phyloP scores from a whole-genome alignment of 2,888 invertebrate genomes.

The Vandiemenella viatica region DNA sequence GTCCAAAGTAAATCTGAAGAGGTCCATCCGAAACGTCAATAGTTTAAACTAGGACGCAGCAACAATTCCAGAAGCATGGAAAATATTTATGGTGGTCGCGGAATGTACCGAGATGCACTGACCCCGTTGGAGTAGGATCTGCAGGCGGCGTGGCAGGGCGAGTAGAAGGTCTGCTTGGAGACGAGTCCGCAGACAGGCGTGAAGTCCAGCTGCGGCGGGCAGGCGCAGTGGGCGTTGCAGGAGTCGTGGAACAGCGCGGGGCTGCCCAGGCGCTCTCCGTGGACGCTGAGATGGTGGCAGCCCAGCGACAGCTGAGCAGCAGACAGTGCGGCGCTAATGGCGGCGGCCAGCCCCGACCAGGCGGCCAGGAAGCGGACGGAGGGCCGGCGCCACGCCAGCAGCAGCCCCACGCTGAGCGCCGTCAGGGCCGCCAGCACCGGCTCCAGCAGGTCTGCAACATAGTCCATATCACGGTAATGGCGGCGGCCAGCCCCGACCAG shows the following conservation, averaged over 20 bases:
- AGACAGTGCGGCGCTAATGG: constrained; percentile 25
- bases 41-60: no score
- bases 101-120: background rate
- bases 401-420: constrained; percentile 38
- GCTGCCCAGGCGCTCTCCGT: constrained; percentile 31
- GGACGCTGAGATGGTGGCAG: constrained; percentile 32
- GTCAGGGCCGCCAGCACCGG: constrained; percentile 39
- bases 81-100: no score
- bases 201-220: constrained; percentile 34
- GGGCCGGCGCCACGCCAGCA: constrained; percentile 34
- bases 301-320: constrained; percentile 32
- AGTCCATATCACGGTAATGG: background rate
- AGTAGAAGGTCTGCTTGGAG: constrained; percentile 42
- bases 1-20: no score
- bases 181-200: constrained; percentile 46
- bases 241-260: constrained; percentile 26
- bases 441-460: constrained; percentile 32
- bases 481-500: no score
- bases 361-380: constrained; percentile 33
- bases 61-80: no score
- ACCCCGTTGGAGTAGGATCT: constrained; percentile 15
- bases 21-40: no score
- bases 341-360: constrained; percentile 31
- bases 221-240: constrained; percentile 40
- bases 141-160: constrained; percentile 62